These are phyloP conservation scores for Alcedo atthis DNA, from an alignment of 2,797 vertebrate genomes.

Conservation along the genomic window DNA sequence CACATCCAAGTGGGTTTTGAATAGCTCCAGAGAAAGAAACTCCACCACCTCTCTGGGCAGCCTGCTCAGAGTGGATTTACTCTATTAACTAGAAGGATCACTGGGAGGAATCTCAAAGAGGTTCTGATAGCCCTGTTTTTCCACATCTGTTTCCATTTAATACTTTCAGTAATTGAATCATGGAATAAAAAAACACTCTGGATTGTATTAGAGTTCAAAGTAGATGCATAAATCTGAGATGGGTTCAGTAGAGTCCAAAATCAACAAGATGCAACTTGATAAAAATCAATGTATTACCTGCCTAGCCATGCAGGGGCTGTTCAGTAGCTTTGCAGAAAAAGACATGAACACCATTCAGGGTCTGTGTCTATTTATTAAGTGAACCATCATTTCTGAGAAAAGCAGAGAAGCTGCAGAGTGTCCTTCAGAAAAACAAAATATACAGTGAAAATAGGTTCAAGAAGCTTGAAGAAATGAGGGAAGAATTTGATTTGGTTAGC, in stretches of 20 bases:
- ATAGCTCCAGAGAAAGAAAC: too few relatives aligned
- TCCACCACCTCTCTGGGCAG: too few relatives aligned
- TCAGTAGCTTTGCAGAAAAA: background rate
- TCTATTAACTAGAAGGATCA: background rate
- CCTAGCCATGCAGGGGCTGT: background rate
- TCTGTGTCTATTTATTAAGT: background rate
- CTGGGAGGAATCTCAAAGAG: background rate
- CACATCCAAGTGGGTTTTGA: too few relatives aligned
- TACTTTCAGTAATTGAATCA: background rate
- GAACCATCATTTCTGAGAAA: background rate
- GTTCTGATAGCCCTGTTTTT: background rate
- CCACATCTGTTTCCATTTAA: background rate
- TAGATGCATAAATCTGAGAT: background rate
- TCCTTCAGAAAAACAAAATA: background rate
- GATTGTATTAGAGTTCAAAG: background rate
- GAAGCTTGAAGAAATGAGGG: background rate
- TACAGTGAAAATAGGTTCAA: background rate
- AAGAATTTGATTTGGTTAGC: background rate
- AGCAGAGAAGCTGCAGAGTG: background rate
- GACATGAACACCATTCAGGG: background rate
- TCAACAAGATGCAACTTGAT: background rate
- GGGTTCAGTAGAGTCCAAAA: background rate
- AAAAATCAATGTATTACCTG: background rate
- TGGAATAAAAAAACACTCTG: background rate
- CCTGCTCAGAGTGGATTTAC: background rate